These are phyloP conservation scores for Pasiphila rectangulata DNA, from an alignment of 2,888 invertebrate species.

Conservation along the genomic window DNA sequence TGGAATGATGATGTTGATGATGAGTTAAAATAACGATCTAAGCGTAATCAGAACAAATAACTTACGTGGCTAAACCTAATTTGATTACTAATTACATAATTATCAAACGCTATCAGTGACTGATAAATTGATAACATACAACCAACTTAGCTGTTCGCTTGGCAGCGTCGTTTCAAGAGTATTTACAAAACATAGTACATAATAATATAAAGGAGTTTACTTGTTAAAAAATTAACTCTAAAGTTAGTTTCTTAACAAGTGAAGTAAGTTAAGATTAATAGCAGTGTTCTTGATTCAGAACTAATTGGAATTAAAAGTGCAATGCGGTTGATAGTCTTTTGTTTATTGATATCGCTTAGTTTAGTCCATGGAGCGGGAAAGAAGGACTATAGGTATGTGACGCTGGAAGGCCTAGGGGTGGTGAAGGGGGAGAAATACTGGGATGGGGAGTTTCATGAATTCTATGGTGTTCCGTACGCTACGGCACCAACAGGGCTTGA, in stretches of 20 bases:
- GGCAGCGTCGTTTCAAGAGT: too few relatives aligned
- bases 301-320: conserved; percentile 36
- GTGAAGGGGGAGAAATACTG: conserved; percentile 63
- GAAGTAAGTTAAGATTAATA: too few relatives aligned
- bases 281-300: conserved; percentile 6
- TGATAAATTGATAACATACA: neutral
- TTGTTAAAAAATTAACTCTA: too few relatives aligned
- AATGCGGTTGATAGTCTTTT: conserved; percentile 43
- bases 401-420: conserved; percentile 51
- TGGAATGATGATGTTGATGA: too few relatives aligned
- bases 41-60: conserved; percentile 8
- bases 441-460: conserved; percentile 69
- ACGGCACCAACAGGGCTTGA: conserved; percentile 59
- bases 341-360: conserved; percentile 10
- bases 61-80: conserved; percentile 32
- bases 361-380: conserved; percentile 30
- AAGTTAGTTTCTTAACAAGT: too few relatives aligned
- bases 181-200: too few relatives aligned
- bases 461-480: conserved; percentile 67
- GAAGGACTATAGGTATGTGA: conserved; percentile 43
- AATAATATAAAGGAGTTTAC: too few relatives aligned
- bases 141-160: too few relatives aligned
- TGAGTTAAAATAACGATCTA: too few relatives aligned
- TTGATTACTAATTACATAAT: conserved; percentile 32
- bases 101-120: conserved; percentile 24